Percentiles rank a stretch among this genome's conserved stretches.
Conservation (phyloP, 2,113 vertebrate species). For the chimpanzee (Pan troglodytes) region NHGRI_mPanTro3-v2.1_pri NC_072402.2:145750501-145751000, state of each 20-base stretch:
- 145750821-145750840: not conserved
- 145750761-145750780: not conserved
- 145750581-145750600: not conserved
- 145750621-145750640: not conserved
- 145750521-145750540: not conserved
- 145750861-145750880: not conserved
- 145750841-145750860: not conserved
- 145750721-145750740: not conserved
- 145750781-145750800: not conserved
- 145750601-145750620: not conserved
- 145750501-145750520: not conserved
- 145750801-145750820: not conserved
- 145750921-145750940: not conserved
- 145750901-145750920: not conserved
- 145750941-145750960: not conserved
- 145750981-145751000: not conserved
- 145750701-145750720: not conserved
- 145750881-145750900: not conserved
- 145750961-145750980: not conserved
- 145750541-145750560: not conserved
- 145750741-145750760: not conserved
- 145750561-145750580: not conserved
- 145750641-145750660: not conserved
- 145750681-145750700: not conserved
- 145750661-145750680: not conserved